A percentile compares a stretch with the other conserved stretches of the same genome.
These are phyloP conservation scores for Atlantisia rogersi DNA, from an alignment of 2,113 vertebrate genomes.

Conservation along the genomic window DNA sequence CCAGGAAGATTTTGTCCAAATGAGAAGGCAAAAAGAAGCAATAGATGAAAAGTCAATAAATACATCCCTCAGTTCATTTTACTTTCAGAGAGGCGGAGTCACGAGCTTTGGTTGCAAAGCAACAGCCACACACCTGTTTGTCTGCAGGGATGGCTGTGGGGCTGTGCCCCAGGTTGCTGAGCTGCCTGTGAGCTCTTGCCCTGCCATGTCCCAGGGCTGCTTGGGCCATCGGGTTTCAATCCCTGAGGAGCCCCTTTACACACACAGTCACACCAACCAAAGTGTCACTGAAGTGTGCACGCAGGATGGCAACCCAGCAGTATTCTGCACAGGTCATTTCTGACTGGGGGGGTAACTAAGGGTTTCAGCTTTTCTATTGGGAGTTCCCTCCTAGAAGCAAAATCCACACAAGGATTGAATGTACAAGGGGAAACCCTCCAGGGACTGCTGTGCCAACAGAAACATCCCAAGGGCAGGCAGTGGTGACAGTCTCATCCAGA, in stretches of 20 bases:
- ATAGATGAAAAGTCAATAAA: neutral
- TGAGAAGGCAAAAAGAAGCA: neutral
- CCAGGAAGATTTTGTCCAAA: neutral
- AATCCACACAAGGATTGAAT: neutral
- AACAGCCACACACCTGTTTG: fast-evolving
- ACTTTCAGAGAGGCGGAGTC: neutral
- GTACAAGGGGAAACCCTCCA: too few relatives aligned
- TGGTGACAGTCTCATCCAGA: neutral
- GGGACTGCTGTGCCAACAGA: neutral
- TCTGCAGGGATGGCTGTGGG: fast-evolving
- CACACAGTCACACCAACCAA: neutral
- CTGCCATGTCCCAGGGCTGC: neutral
- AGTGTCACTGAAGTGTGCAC: neutral
- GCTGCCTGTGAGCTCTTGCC: neutral
- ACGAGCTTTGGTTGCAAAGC: neutral
- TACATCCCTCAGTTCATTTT: neutral
- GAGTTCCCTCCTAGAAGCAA: neutral
- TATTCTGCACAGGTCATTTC: neutral
- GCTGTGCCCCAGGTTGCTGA: neutral
- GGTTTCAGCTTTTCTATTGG: neutral
- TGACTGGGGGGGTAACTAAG: neutral
- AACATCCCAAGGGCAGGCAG: neutral
- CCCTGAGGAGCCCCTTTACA: neutral
- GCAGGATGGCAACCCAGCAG: neutral
- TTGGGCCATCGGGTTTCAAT: neutral